phyloP scores from a whole-genome alignment of 2,797 vertebrate genomes.

The Sebastes diaconus region DNA sequence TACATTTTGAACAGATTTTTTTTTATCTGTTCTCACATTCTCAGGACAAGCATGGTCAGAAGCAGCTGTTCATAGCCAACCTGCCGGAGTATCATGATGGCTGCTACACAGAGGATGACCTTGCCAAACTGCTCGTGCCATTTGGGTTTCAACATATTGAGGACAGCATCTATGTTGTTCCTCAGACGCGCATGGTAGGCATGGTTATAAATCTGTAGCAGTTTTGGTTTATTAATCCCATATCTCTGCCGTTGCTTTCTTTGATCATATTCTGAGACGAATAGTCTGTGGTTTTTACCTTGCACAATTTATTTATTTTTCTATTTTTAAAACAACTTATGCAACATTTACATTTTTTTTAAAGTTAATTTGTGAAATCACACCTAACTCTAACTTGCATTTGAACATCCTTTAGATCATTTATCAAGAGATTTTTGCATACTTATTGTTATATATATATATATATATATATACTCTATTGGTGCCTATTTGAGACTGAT shows the following conservation, averaged over 20 bases:
- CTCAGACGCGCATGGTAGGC: slow-evolving; percentile 47
- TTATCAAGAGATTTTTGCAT: background rate
- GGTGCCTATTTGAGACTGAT: background rate
- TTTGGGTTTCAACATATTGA: slow-evolving; percentile 17
- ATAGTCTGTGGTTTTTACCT: too few species aligned
- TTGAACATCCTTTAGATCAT: background rate
- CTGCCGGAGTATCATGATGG: background rate
- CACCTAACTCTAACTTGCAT: too few species aligned
- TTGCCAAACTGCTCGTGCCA: slow-evolving; percentile 3
- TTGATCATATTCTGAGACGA: too few species aligned
- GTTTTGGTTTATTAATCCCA: background rate
- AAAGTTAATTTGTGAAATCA: too few species aligned
- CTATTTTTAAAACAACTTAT: too few species aligned
- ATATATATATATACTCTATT: background rate
- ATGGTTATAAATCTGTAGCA: background rate
- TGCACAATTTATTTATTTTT: too few species aligned
- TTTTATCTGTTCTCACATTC: background rate
- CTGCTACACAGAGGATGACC: slow-evolving; percentile 41
- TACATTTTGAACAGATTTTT: too few species aligned
- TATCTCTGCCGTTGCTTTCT: too few species aligned
- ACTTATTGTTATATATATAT: too few species aligned
- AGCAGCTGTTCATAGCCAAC: slow-evolving; percentile 23
- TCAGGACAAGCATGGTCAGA: background rate
- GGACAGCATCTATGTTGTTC: slow-evolving; percentile 39
- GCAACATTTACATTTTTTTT: too few species aligned